Evolutionary conservation across 2,888 invertebrate species (phyloP).

Genomic region (Oligia latruncula): DNA sequence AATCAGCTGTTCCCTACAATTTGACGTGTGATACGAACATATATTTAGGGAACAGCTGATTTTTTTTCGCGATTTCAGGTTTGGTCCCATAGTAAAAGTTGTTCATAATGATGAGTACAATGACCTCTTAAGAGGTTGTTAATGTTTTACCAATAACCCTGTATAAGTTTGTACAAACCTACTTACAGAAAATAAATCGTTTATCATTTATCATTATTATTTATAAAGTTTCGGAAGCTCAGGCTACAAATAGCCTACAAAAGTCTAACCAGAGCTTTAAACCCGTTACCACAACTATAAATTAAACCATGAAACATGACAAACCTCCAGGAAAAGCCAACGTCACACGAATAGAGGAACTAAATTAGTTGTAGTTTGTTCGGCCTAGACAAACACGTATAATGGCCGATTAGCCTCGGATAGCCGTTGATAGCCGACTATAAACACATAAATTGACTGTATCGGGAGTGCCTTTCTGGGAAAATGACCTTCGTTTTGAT

Average conservation of each 20-base stretch:
- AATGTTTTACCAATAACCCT: no score
- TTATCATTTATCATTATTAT: no score
- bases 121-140: no score
- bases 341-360: background rate
- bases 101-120: no score
- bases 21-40: no score
- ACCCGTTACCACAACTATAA: background rate
- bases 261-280: background rate
- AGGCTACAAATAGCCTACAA: background rate
- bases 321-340: background rate
- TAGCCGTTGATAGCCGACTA: slow-evolving; percentile 27
- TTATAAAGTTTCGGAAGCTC: background rate
- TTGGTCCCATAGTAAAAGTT: no score
- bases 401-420: slow-evolving; percentile 36
- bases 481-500: slow-evolving; percentile 21
- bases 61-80: no score
- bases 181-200: no score
- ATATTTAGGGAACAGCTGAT: no score
- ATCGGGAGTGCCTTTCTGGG: slow-evolving; percentile 16
- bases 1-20: no score
- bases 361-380: slow-evolving; percentile 40
- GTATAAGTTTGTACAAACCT: no score
- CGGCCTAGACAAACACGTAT: slow-evolving; percentile 37
- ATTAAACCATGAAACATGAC: background rate
- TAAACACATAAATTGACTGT: slow-evolving; percentile 40